Conservation (phyloP, 2,888 invertebrate species). For the Acrobasis consociella region DNA sequence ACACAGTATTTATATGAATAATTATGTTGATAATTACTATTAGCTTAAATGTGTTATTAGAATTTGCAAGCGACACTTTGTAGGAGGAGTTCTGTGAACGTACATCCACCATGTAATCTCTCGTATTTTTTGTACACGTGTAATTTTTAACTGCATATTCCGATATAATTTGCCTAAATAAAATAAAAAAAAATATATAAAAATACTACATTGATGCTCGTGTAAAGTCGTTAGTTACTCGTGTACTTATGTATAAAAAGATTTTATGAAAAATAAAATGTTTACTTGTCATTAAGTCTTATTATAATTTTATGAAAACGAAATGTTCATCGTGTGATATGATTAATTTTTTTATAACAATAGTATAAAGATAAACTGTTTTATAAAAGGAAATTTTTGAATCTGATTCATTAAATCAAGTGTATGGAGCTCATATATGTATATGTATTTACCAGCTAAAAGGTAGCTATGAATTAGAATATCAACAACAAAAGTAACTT, state of each 20-base stretch:
- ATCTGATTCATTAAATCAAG: neutral
- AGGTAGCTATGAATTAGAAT: neutral
- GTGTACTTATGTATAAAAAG: neutral
- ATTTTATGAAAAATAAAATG: neutral
- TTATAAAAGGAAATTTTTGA: neutral
- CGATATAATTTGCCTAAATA: no score
- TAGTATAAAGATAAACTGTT: neutral
- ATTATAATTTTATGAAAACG: neutral
- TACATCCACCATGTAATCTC: no score
- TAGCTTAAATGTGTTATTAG: constrained; percentile 1
- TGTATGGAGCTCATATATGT: neutral
- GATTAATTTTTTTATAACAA: neutral
- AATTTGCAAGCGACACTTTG: neutral
- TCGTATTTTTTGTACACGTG: neutral
- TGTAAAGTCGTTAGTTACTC: no score
- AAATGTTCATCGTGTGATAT: neutral
- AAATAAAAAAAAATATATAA: no score
- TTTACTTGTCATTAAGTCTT: neutral
- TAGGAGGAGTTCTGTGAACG: neutral
- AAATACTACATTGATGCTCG: no score
- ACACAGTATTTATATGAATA: constrained; percentile 17
- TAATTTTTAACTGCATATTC: no score
- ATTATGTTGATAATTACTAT: constrained; percentile 4
- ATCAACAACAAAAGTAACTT: neutral
- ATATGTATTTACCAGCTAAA: neutral